Percentiles rank a stretch among this genome's conserved stretches.
phyloP scores from a whole-genome alignment of 2,113 vertebrate genomes.

The Heloderma charlesbogerti region DNA sequence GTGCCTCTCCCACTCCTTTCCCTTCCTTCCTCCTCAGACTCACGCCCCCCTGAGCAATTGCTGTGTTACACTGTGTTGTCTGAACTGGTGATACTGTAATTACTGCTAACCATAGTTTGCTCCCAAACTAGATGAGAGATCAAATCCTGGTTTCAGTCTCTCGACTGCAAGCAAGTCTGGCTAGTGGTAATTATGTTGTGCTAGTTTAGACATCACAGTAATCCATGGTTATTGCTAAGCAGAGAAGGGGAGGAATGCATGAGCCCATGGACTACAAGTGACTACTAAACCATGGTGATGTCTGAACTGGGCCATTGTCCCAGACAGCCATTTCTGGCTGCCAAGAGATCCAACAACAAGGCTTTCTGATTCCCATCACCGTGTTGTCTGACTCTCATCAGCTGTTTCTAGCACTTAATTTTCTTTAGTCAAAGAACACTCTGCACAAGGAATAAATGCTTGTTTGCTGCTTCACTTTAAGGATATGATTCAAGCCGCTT shows the following conservation, averaged over 20 bases:
- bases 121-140: not conserved
- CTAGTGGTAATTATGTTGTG: not conserved
- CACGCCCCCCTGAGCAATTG: not conserved
- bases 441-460: not conserved
- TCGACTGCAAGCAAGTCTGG: not conserved
- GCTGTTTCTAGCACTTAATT: not conserved
- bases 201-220: not conserved
- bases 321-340: not conserved
- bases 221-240: not conserved
- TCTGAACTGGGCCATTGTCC: not conserved
- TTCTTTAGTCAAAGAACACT: slow-evolving; percentile 20
- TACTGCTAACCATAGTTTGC: not conserved
- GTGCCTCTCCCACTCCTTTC: not conserved
- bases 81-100: not conserved
- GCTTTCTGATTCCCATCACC: not conserved
- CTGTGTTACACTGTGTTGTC: not conserved
- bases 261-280: not conserved
- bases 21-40: not conserved
- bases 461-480: slow-evolving; percentile 36
- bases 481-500: not conserved
- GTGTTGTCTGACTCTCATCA: not conserved
- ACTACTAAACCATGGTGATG: not conserved
- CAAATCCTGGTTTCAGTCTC: not conserved
- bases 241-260: not conserved
- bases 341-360: not conserved